phyloP scores from a whole-genome alignment of 2,888 invertebrate species.

The Nephrotoma guestfalica region DNA sequence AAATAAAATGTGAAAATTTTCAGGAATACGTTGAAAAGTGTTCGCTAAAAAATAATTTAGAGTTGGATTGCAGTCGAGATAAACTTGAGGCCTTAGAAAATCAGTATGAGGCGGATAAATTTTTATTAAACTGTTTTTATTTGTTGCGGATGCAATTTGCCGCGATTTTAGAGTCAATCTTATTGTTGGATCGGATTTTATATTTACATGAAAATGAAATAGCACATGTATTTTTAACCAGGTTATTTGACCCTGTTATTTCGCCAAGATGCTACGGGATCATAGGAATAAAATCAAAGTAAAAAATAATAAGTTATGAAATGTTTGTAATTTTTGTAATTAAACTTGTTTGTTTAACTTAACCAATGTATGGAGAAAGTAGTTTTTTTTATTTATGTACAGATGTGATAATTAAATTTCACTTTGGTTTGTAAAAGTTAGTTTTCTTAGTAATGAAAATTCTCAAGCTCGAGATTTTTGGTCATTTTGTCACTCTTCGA shows the following conservation, averaged over 20 bases:
- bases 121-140: slow-evolving; percentile 58
- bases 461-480: too few relatives aligned
- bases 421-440: too few relatives aligned
- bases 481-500: too few relatives aligned
- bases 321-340: background rate
- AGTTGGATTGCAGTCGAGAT: slow-evolving; percentile 32
- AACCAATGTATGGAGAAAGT: too few relatives aligned
- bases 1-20: slow-evolving; percentile 48
- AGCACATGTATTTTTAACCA: slow-evolving; percentile 46
- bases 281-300: slow-evolving; percentile 40
- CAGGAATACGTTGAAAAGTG: slow-evolving; percentile 55
- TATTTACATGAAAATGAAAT: slow-evolving; percentile 54
- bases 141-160: slow-evolving; percentile 61
- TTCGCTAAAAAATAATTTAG: slow-evolving; percentile 36
- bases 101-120: slow-evolving; percentile 32
- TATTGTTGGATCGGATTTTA: slow-evolving; percentile 66
- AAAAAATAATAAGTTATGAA: background rate
- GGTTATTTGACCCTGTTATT: slow-evolving; percentile 67
- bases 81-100: slow-evolving; percentile 32
- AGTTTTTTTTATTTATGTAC: too few relatives aligned
- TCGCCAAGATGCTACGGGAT: slow-evolving; percentile 74
- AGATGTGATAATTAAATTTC: too few relatives aligned
- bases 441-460: too few relatives aligned
- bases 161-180: slow-evolving; percentile 64
- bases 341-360: too few relatives aligned